Conservation (phyloP, 2,113 vertebrate species). For the Nannospalax galili region DNA sequence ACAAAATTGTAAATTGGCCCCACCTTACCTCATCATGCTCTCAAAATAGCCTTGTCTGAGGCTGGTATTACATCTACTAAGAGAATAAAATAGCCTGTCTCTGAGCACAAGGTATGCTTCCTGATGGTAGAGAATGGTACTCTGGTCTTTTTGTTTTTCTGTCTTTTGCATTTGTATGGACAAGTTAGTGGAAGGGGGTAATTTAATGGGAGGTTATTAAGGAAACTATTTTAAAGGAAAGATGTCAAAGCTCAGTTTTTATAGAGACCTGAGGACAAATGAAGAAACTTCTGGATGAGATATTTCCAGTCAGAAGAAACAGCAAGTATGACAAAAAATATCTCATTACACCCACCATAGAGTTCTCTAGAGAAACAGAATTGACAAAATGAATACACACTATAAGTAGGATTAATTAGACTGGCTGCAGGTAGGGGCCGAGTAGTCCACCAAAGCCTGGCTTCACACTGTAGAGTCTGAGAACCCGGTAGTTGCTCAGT, state of each 20-base stretch:
- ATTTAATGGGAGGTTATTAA: neutral
- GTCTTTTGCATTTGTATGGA: neutral
- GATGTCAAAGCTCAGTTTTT: neutral
- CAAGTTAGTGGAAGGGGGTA: neutral
- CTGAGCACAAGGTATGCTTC: neutral
- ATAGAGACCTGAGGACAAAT: neutral
- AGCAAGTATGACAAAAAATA: neutral
- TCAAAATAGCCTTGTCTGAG: neutral
- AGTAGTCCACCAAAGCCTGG: neutral
- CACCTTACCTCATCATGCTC: neutral
- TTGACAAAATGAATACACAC: neutral
- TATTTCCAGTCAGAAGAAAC: neutral
- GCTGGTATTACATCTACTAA: neutral
- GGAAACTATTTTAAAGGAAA: neutral
- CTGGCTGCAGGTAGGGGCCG: neutral
- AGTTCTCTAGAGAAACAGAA: neutral
- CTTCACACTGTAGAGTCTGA: neutral
- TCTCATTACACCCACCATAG: neutral
- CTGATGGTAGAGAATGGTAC: neutral
- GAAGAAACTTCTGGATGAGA: neutral
- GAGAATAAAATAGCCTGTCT: constrained; percentile 12
- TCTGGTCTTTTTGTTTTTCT: neutral
- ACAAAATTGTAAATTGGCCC: neutral
- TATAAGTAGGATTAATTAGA: neutral
- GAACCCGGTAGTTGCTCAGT: neutral